Conservation (phyloP, 1,140 invertebrate genomes). For the Laupala kohalensis region DNA sequence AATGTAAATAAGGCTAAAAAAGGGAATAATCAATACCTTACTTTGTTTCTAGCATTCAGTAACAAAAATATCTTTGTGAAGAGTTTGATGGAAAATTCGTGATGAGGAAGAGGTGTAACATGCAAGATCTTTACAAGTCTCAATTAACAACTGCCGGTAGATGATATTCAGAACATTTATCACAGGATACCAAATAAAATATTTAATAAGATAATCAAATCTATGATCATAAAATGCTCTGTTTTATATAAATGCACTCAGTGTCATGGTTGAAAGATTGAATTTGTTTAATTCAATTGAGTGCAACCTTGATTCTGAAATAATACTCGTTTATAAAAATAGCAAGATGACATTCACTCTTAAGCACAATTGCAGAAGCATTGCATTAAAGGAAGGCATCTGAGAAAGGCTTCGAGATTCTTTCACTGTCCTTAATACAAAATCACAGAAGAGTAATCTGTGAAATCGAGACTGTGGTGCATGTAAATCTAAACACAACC, state of each 20-base stretch:
- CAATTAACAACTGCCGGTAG: too few relatives aligned
- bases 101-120: too few relatives aligned
- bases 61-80: too few relatives aligned
- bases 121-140: too few relatives aligned
- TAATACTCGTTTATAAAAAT: background rate
- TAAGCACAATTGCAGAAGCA: background rate
- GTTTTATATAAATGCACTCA: background rate
- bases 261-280: background rate
- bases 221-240: background rate
- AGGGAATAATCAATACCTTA: too few relatives aligned
- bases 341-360: background rate
- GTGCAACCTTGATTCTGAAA: background rate
- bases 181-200: too few relatives aligned
- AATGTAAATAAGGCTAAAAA: too few relatives aligned
- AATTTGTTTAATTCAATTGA: background rate
- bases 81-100: too few relatives aligned
- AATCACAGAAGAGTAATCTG: background rate
- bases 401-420: background rate
- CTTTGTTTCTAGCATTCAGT: too few relatives aligned
- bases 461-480: background rate
- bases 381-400: background rate
- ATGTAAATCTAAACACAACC: background rate
- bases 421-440: background rate
- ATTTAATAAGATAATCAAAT: too few relatives aligned
- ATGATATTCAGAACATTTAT: too few relatives aligned